Percentiles rank a stretch among this genome's conserved stretches.
These are phyloP conservation scores for Perizoma flavofasciatum DNA, from an alignment of 2,888 invertebrate genomes.

Conservation along the genomic window DNA sequence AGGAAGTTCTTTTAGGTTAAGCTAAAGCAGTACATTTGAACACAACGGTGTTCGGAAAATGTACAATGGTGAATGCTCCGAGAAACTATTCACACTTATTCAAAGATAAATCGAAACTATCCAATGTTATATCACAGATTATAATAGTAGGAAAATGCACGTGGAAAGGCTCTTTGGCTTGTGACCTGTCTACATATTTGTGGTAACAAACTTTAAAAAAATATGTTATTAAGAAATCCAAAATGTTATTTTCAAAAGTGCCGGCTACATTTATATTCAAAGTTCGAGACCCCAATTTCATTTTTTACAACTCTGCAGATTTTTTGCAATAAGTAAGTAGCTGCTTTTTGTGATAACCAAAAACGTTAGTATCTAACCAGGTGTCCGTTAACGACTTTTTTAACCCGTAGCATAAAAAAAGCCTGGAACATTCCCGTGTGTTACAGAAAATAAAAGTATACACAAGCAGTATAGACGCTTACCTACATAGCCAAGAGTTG, in stretches of 20 bases:
- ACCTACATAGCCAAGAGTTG: background rate
- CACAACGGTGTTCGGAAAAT: too few relatives aligned
- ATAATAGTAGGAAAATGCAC: too few relatives aligned
- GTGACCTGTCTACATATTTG: too few relatives aligned
- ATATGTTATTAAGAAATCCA: too few relatives aligned
- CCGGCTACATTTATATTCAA: conserved; percentile 4
- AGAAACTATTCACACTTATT: too few relatives aligned
- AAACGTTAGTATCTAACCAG: conserved; percentile 18
- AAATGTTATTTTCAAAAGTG: background rate
- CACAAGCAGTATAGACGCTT: background rate
- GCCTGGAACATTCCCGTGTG: background rate
- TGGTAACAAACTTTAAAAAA: too few relatives aligned
- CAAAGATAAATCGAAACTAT: too few relatives aligned
- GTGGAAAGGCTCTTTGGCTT: too few relatives aligned
- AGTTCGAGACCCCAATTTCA: background rate
- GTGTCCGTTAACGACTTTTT: conserved; percentile 10
- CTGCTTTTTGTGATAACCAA: conserved; percentile 8
- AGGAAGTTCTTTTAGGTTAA: too few relatives aligned
- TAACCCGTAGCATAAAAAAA: conserved; percentile 18
- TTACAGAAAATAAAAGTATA: background rate
- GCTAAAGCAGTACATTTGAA: too few relatives aligned
- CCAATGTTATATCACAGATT: too few relatives aligned
- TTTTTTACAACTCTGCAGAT: conserved; percentile 7
- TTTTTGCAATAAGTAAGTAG: conserved; percentile 3
- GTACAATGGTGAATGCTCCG: too few relatives aligned